These are phyloP conservation scores for Achlya flavicornis DNA, from an alignment of 2,888 invertebrate species.

Conservation along the genomic window DNA sequence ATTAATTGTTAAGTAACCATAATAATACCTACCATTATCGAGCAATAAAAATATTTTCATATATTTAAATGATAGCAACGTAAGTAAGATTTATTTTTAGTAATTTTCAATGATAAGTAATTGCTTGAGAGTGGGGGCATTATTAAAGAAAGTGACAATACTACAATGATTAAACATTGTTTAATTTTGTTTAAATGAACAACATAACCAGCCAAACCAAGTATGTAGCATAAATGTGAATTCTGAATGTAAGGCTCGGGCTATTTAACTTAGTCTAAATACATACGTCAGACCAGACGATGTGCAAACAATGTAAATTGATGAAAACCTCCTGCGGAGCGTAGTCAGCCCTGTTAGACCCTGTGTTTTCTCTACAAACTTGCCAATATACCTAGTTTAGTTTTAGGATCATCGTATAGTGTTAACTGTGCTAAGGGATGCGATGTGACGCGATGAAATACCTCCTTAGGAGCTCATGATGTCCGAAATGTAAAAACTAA, in stretches of 20 bases:
- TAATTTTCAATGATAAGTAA: no score
- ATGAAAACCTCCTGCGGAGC: slow-evolving; percentile 21
- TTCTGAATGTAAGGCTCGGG: background rate
- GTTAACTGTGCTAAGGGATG: background rate
- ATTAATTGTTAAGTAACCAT: no score
- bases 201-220: background rate
- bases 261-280: background rate
- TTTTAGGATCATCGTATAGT: background rate
- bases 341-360: slow-evolving; percentile 16
- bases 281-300: slow-evolving; percentile 30
- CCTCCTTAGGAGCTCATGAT: no score
- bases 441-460: background rate
- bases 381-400: slow-evolving; percentile 1
- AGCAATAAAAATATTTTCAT: no score
- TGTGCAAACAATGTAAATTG: slow-evolving; percentile 30
- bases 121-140: no score
- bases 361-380: slow-evolving; percentile 7
- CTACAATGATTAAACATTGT: no score
- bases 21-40: no score
- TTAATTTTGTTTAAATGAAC: no score
- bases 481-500: no score
- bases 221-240: background rate
- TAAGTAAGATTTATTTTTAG: no score
- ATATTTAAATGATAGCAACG: no score
- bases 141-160: background rate